Evolutionary conservation across 2,797 vertebrate genomes (phyloP).

Genomic region (Ataeniobius toweri): DNA sequence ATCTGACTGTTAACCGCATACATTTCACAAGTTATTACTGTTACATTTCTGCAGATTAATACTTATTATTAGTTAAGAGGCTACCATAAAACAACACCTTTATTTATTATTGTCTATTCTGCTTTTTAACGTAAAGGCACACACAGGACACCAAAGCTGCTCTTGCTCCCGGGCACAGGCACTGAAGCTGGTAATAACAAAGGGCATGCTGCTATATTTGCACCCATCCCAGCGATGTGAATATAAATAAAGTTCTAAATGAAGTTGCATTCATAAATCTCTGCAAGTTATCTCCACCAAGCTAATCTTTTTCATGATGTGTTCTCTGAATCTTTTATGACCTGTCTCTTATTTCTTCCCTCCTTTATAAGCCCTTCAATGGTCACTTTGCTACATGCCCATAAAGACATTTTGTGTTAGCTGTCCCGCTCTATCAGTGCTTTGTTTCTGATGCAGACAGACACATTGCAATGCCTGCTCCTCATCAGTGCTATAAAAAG

Average conservation of each 20-base stretch:
- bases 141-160: constrained; percentile 6
- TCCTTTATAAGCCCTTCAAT: constrained; percentile 39
- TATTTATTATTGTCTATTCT: constrained; percentile 10
- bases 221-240: constrained; percentile 44
- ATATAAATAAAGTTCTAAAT: constrained; percentile 68
- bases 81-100: not conserved
- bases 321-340: constrained; percentile 72
- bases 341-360: constrained; percentile 33
- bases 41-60: constrained; percentile 18
- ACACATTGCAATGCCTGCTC: constrained; percentile 38
- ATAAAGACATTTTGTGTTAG: constrained; percentile 55
- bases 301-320: constrained; percentile 56
- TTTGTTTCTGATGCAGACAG: constrained; percentile 52
- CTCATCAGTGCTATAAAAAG: constrained; percentile 67
- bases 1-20: not conserved
- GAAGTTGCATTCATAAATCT: constrained; percentile 64
- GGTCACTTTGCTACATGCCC: constrained; percentile 42
- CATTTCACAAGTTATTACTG: constrained; percentile 15
- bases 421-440: constrained; percentile 40
- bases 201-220: constrained; percentile 34
- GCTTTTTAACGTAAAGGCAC: constrained; percentile 37
- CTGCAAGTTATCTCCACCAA: constrained; percentile 53
- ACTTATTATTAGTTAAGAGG: not conserved
- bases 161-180: constrained; percentile 26
- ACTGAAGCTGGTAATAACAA: constrained; percentile 42